Evolutionary conservation across 2,113 vertebrate species (phyloP).

Genomic region (Mungos mungo): DNA sequence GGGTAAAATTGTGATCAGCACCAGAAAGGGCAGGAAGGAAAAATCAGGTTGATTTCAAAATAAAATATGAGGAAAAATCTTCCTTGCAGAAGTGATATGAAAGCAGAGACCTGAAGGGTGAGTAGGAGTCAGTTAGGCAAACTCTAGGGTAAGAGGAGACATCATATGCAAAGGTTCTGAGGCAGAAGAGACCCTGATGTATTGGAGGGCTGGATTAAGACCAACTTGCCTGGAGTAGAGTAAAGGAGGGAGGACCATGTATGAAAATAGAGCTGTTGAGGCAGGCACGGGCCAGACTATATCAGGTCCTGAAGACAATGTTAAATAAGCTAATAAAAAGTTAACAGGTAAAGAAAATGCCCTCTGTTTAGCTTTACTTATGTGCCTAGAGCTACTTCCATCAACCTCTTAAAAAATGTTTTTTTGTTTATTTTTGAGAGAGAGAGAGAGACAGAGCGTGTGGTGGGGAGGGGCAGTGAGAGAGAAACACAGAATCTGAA

Average conservation of each 20-base stretch:
- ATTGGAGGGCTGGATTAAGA: background rate
- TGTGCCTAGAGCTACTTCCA: background rate
- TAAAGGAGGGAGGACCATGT: background rate
- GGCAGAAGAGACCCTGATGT: background rate
- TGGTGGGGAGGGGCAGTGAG: too few relatives aligned
- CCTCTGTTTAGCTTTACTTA: background rate
- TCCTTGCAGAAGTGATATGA: background rate
- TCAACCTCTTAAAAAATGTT: too few relatives aligned
- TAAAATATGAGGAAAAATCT: background rate
- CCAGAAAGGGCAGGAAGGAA: background rate
- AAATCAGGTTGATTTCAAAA: background rate
- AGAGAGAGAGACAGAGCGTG: too few relatives aligned
- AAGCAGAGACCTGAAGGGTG: background rate
- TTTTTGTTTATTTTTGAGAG: too few relatives aligned
- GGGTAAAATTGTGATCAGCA: background rate
- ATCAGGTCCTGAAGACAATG: background rate
- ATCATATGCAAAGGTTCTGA: background rate
- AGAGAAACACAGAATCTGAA: too few relatives aligned
- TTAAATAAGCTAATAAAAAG: background rate
- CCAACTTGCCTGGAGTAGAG: background rate
- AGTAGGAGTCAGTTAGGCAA: background rate
- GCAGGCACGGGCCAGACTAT: too few relatives aligned
- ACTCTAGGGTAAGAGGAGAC: background rate
- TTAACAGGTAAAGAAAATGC: background rate
- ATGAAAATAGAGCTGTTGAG: background rate